Evolutionary conservation across 2,888 invertebrate species (phyloP), one percentile per base, ranked within the genome.

Genomic region (Phaonia tiefii): DNA sequence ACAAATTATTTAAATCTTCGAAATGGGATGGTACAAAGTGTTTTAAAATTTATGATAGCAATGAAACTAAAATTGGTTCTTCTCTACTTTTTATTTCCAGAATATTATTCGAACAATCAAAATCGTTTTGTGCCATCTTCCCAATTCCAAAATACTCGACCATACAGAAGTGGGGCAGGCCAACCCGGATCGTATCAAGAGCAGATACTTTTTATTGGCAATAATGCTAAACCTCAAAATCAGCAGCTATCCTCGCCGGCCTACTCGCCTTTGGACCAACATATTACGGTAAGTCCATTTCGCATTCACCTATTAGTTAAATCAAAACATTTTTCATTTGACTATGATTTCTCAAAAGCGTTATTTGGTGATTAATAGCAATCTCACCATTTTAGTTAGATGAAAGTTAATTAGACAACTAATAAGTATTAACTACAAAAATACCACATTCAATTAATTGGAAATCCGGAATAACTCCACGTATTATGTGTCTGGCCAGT

Each of bases 61-160:
- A n/a, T n/a, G n/a, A n/a, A n/a, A n/a, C n/a, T n/a, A n/a, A n/a
- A n/a, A n/a, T n/a, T n/a, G n/a, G n/a, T n/a, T 4, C 25, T 5
- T 54, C 84, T 81, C 65, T 80, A 73, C 73, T 80, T 60, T 83
- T 80, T 58, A 3, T 51, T 88, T 90, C 49, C 86, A 90, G 90
- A 90, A 84, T 91, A 88, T 83, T 91, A 88, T 80, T 83, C 85
- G 20, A 86, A 85, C 83, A 85, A 86, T 71, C 90, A 90, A 86
- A 88, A 87, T 80, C 90, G 91, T 37, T 91, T 91, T 86, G 89
- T 91, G 86, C 90, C 91, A 87, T 90, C 90, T 20, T 84, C 86
- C 8, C 78, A 87, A 70, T 90, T 87, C 80, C 89, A 84, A 76
- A 83, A 83, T 60, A 71, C 81, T n/a, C 78, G 85, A 63, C 75